Evolutionary conservation across 2,888 invertebrate genomes (phyloP).

Genomic region (Orchesellides sinensis): DNA sequence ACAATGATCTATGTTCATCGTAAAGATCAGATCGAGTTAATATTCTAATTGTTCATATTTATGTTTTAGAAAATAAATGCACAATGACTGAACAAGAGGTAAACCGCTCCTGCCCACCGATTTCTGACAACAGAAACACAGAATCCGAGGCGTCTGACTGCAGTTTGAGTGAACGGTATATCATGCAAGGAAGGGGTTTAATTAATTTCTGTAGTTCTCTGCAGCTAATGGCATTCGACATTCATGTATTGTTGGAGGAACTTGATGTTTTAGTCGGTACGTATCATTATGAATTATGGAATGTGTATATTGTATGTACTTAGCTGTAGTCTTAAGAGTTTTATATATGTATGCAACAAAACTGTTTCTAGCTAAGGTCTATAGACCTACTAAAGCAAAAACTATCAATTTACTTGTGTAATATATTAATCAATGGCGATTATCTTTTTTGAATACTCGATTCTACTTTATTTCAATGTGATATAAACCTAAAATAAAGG

Average conservation of each 20-base stretch:
- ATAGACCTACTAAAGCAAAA: too few relatives aligned
- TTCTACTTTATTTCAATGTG: not conserved
- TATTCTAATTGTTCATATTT: not conserved
- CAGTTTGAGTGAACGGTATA: not conserved
- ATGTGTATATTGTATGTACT: too few relatives aligned
- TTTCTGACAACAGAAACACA: not conserved
- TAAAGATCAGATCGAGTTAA: too few relatives aligned
- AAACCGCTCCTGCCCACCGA: too few relatives aligned
- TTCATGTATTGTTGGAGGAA: slow-evolving; percentile 14
- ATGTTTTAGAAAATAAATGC: not conserved
- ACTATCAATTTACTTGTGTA: not conserved
- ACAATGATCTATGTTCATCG: too few relatives aligned
- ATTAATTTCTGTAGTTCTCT: not conserved
- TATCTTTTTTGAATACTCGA: too few relatives aligned
- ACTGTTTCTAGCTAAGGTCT: too few relatives aligned
- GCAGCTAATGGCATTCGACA: slow-evolving; percentile 30
- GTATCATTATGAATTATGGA: too few relatives aligned
- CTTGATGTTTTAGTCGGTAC: not conserved
- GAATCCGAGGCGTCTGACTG: not conserved
- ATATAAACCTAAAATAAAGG: not conserved
- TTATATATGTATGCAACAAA: too few relatives aligned
- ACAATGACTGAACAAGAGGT: too few relatives aligned
- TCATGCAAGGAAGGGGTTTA: not conserved
- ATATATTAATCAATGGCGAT: not conserved
- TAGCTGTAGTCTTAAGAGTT: too few relatives aligned